Conservation (phyloP, 2,888 invertebrate genomes). For the Ecliptopera silaceata region DNA sequence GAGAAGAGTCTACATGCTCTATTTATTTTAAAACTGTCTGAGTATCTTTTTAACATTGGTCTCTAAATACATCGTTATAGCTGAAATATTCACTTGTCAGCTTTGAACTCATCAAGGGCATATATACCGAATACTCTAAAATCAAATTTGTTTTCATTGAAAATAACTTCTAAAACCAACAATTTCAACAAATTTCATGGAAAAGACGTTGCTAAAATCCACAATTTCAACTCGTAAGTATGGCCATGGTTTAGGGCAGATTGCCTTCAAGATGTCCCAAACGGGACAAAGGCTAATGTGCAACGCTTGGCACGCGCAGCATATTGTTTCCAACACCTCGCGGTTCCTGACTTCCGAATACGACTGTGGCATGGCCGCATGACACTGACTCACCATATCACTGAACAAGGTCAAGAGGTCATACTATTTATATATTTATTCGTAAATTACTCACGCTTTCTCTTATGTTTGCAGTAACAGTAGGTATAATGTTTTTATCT, state of each 20-base stretch:
- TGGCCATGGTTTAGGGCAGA: constrained; percentile 16
- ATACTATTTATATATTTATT: not conserved
- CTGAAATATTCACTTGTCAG: no score
- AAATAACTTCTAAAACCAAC: no score
- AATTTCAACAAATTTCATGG: no score
- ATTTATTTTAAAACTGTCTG: not conserved
- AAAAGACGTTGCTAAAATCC: no score
- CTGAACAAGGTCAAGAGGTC: constrained; percentile 3
- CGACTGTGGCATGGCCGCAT: constrained; percentile 43
- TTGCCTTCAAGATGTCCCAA: constrained; percentile 18
- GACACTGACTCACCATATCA: constrained; percentile 38
- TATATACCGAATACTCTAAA: no score
- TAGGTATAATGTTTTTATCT: no score
- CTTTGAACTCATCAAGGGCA: no score
- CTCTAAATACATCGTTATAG: no score
- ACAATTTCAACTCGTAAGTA: not conserved
- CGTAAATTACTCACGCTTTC: not conserved
- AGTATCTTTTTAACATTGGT: no score
- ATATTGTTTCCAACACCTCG: constrained; percentile 17
- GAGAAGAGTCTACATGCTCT: not conserved
- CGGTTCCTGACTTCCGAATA: constrained; percentile 36
- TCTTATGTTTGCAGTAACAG: not conserved
- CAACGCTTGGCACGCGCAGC: constrained; percentile 18
- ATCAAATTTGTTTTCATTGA: no score
- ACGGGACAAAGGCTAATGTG: constrained; percentile 18